Base-by-base conservation (phyloP, 2,888 invertebrate species). In the Theristus sp. region DNA sequence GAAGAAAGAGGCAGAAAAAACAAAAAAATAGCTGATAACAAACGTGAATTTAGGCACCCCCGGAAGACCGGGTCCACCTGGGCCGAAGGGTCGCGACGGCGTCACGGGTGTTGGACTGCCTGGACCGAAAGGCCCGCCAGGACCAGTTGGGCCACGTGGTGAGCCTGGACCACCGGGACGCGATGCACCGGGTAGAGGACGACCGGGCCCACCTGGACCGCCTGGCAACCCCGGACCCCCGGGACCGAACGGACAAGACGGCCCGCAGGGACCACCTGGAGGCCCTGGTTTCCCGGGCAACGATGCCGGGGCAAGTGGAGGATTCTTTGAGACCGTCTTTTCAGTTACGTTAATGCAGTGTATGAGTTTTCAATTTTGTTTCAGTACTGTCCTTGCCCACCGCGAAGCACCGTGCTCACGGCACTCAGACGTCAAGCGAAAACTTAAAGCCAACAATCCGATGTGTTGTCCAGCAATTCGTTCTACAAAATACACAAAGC, bases 201-300 rank as follows among this genome's bases (percentile, higher is more conserved):
- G 66, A 57, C 60, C 61, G 31, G 68, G 68, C 31, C 67, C 68
- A 24, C 66, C 65, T n/a, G 68, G 68, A 52, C 67, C 68, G 1
- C 59, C 65, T 17, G 68, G 68, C 56, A 63, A 65, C 2, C 59
- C 66, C 13, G 68, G 68, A 58, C 64, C 64, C 24, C 68, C 67
- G 1, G 68, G 68, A 49, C 65, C 65, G 0, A 55, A 24, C 1
- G 61, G 61, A 30, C 47, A 68, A 52, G 63, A 65, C 10, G 68
- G 68, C 29, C 65, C 65, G 22, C 64, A 63, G 58, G 65, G 67
- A 63, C 65, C 62, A 24, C 63, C 65, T 0, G 66, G 66, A 60
- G 55, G 62, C 30, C 52, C 64, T 57, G 64, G 64, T 25, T 3
- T n/a, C 6, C 52, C 52, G 6, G 38, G 38, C 38, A 38, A 38